Base-by-base conservation (phyloP, 2,113 vertebrate genomes). In the Hippocampus abdominalis region DNA sequence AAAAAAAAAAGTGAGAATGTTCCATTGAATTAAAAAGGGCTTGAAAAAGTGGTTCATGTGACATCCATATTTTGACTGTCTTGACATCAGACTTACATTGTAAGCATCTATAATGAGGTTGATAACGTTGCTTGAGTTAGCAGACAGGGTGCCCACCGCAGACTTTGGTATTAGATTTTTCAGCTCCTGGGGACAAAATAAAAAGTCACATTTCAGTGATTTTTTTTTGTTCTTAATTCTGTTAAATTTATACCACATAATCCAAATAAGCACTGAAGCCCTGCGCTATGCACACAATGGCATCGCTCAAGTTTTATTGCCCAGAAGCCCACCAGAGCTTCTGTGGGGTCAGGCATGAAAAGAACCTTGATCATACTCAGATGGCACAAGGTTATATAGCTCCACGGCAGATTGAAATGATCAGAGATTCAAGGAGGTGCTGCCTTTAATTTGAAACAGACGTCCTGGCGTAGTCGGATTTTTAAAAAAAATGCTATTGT, bases 151-250 rank as follows among this genome's bases (percentile, higher is more conserved):
- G 69, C 97, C 97, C 25, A 99, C 97, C 27, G 97, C 96, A 79
- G 97, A 98, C 83, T 99, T 99, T 25, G 97, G 97, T 65, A 99
- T 99, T 75, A 99, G 90, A 72, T 98, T 97, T 85, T 96, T 97
- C 79, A 99, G 85, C 86, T 98, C 95, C 97, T 99, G 75, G 68
- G 66, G 74, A 79, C 18, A 68, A 27, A 75, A 61, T 13, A 53
- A 32, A 54, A 59, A 32, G 59, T 18, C 27, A 57, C 68, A 72
- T 20, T 8, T n/a, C 21, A 54, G 2, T 8, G 20, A 23, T 54
- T 1, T 60, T 57, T 15, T 20, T 46, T 16, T 16, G 32, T 3
- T 39, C 10, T 42, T 29, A 68, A 21, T 9, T 23, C 32, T 60
- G 27, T 27, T 67, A 40, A 69, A 66, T 60, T 23, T 51, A 3